Base-by-base conservation (phyloP, 2,113 vertebrate genomes). In the Rhynchopsitta pachyrhyncha region DNA sequence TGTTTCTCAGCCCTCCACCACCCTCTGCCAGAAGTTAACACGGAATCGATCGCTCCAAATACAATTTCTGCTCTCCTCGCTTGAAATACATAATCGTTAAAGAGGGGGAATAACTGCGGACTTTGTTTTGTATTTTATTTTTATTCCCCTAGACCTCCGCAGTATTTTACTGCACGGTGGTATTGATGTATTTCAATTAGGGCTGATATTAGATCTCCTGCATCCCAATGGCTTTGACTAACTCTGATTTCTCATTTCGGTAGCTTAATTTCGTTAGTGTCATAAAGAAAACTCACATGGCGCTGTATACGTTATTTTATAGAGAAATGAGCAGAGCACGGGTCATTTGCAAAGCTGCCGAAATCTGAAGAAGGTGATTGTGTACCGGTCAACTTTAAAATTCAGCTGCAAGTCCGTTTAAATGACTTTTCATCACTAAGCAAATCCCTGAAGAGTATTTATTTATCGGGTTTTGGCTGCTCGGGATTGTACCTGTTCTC, bases 231-330 rank as follows among this genome's bases (percentile, higher is more conserved):
- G 13, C 10, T 81, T 55, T 22, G 50, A 13, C 46, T 71, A 28
- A n/a, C 7, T 5, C 20, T 28, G 5, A 7, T 74, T 47, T 60
- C 50, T 31, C 50, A 9, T 68, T 81, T 71, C 16, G 1, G 33
- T 37, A 33, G 11, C 4, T 79, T 53, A 8, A 52, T 76, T 92
- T 86, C 57, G 41, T 81, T 81, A 22, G 0, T 1, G 3, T 49
- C 50, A 24, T 13, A 87, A 78, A 88, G 46, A 93, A 92, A 92
- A 74, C 8, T 80, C 37, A 22, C 7, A 5, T 6, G 3, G 10
- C 0, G 0, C 2, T 59, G 81, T 50, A 12, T 2, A 29, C 0
- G 2, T 46, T 55, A 10, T 27, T 81, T 55, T 57, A 74, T 52
- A 74, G 18, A 47, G 18, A 78, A 71, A 66, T 5, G 1, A 83